Conservation (phyloP, 2,888 invertebrate species). For the Polymixis flavicincta region DNA sequence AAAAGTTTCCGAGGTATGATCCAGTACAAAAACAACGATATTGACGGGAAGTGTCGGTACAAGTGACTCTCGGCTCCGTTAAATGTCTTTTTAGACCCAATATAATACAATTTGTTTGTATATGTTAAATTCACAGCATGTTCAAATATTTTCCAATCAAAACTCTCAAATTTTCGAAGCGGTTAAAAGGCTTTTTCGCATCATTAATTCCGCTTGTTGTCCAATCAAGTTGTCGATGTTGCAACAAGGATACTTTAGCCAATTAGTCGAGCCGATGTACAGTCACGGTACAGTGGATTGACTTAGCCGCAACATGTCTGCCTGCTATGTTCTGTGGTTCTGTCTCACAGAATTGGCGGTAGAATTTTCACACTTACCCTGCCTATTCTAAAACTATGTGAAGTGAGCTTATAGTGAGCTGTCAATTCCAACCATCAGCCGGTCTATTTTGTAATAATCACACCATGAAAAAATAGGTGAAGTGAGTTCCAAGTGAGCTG, state of each 20-base stretch:
- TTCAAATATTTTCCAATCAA: conserved; percentile 2
- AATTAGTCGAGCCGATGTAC: conserved; percentile 41
- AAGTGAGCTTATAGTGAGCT: neutral
- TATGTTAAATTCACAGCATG: too few species aligned
- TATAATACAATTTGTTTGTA: too few species aligned
- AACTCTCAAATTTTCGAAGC: neutral
- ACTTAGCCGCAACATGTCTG: neutral
- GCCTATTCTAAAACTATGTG: neutral
- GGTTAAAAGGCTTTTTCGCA: neutral
- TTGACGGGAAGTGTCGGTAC: too few species aligned
- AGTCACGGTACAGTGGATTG: conserved; percentile 12
- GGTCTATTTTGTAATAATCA: too few species aligned
- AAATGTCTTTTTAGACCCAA: too few species aligned
- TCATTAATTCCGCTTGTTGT: neutral
- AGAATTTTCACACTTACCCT: neutral
- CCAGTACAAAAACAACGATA: too few species aligned
- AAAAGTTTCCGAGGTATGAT: too few species aligned
- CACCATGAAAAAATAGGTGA: too few species aligned
- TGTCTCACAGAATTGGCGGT: neutral
- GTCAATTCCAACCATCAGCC: neutral
- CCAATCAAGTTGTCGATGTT: conserved; percentile 20
- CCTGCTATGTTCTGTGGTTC: neutral
- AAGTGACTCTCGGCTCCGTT: too few species aligned
- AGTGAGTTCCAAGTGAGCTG: too few species aligned
- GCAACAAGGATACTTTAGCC: conserved; percentile 56